Evolutionary conservation across 2,888 invertebrate genomes (phyloP), one percentile per base, ranked within the genome.

Genomic region (Ormyrus labotus): DNA sequence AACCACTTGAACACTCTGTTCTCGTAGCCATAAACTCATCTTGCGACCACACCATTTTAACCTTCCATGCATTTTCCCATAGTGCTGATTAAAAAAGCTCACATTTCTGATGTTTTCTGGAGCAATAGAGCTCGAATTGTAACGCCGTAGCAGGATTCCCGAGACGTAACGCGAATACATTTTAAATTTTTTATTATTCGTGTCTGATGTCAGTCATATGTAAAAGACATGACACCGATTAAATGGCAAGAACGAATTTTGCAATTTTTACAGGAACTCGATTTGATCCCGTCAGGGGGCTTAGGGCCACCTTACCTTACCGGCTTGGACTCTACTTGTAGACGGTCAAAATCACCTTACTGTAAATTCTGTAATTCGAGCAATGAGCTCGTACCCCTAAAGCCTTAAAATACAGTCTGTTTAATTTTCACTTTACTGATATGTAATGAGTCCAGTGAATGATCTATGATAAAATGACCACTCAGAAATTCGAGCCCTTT

Each of bases 1-100:
- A 4, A 85, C 85, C 0, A 90, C 83, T 51, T 88, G 87, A 34
- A 85, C 77, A 58, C 88, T 82, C 34, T 89, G 89, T 55, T 88
- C 84, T 71, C 83, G 84, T 10, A 90, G 79, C 89, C 89, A 90
- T 11, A 84, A 47, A 53, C 85, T 84, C 64, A 89, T 70, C 47
- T 81, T 85, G 60, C 82, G 83, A 7, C 86, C 84, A 71, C 84
- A 87, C 78, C 83, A 84, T 55, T 83, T 82, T 47, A 89, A 85
- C 82, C 82, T 87, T 55, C 83, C 81, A 60, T 84, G 84, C 64
- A 80, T 81, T 60, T 83, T 84, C 9, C 82, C 63, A 61, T 65
- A 64, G 11, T 77, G 57, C 47, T 73, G 65, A 4, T 73, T 7
- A 69, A 8, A 74, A 11, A 75, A 71, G 50, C 73, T 67, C 2